Evolutionary conservation across 2,797 vertebrate genomes (phyloP).

Genomic region (Acropternis orthonyx): DNA sequence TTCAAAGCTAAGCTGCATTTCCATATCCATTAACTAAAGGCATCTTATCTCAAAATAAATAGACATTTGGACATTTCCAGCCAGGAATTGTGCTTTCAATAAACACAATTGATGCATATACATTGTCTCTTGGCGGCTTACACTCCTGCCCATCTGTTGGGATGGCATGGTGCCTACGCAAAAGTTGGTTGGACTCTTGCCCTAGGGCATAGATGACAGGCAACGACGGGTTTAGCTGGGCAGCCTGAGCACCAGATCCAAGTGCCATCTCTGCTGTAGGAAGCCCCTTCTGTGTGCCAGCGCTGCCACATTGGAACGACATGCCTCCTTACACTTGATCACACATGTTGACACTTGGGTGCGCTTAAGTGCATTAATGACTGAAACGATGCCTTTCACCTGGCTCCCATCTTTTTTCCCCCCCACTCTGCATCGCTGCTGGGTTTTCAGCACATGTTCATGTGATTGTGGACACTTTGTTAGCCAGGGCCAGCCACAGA

Average conservation of each 20-base stretch:
- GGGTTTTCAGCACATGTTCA: constrained; percentile 21
- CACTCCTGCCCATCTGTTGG: constrained; percentile 77
- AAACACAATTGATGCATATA: constrained; percentile 74
- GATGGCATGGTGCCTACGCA: constrained; percentile 77
- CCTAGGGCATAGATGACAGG: constrained; percentile 76
- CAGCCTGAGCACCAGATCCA: constrained; percentile 64
- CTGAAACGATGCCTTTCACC: constrained; percentile 49
- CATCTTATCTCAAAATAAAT: constrained; percentile 65
- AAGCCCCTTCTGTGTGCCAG: constrained; percentile 62
- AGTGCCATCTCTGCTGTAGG: constrained; percentile 63
- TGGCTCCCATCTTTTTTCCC: background rate
- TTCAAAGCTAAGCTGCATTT: background rate
- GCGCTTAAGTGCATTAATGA: constrained; percentile 43
- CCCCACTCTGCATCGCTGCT: background rate
- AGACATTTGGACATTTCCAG: constrained; percentile 65
- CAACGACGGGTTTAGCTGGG: constrained; percentile 68
- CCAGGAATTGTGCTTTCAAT: constrained; percentile 63
- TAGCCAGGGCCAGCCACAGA: background rate
- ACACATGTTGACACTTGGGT: constrained; percentile 61
- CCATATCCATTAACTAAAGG: constrained; percentile 61
- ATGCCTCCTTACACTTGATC: constrained; percentile 62
- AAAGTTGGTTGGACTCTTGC: constrained; percentile 77
- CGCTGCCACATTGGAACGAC: constrained; percentile 62
- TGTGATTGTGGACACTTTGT: background rate
- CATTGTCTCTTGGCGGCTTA: constrained; percentile 75